These are phyloP conservation scores for Cotesia congregata DNA, from an alignment of 2,888 invertebrate genomes.

Conservation along the genomic window DNA sequence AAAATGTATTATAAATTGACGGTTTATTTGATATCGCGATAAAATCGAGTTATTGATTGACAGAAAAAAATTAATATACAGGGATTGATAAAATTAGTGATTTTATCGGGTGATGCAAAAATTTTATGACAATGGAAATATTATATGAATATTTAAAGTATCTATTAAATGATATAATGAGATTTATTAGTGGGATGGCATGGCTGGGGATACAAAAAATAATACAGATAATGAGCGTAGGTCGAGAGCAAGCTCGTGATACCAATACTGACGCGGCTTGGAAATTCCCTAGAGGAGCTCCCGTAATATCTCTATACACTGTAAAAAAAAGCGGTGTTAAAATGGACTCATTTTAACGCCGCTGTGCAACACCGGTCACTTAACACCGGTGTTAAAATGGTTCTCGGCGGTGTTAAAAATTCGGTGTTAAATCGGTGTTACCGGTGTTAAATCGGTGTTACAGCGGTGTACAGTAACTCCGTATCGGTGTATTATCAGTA, in stretches of 20 bases:
- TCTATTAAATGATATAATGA: constrained; percentile 9
- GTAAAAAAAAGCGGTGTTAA: too few species aligned
- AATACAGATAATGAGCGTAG: constrained; percentile 32
- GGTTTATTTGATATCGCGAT: constrained; percentile 19
- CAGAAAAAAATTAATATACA: constrained; percentile 22
- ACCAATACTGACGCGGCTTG: constrained; percentile 26
- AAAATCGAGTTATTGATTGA: constrained; percentile 13
- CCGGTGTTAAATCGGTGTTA: too few species aligned
- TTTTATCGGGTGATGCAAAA: constrained; percentile 6
- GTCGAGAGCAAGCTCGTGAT: constrained; percentile 20
- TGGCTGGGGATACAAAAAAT: constrained; percentile 23
- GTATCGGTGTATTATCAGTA: too few species aligned
- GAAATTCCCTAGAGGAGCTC: constrained; percentile 23
- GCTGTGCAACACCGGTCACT: too few species aligned
- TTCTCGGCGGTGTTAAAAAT: too few species aligned
- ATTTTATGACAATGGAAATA: constrained; percentile 12
- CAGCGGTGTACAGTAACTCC: too few species aligned
- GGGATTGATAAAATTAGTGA: constrained; percentile 9
- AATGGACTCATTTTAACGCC: too few species aligned
- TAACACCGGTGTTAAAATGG: too few species aligned
- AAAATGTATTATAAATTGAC: background rate
- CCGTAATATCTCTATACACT: constrained; percentile 30
- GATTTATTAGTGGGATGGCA: constrained; percentile 11
- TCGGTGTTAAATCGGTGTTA: too few species aligned
- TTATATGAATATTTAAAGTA: background rate